Conservation (phyloP, 1,140 invertebrate genomes). For the Bradysia coprophila region DNA sequence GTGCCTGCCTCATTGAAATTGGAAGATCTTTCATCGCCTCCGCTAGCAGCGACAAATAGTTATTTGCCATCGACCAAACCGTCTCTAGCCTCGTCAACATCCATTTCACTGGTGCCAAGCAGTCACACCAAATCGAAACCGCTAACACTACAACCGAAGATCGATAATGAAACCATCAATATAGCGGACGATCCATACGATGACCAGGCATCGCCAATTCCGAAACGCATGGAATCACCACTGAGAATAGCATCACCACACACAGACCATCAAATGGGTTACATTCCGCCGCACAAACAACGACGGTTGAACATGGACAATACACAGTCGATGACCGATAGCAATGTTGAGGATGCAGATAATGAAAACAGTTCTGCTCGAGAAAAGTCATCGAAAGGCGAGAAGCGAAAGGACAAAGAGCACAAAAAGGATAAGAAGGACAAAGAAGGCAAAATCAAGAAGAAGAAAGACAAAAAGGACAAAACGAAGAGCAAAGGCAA, state of each 20-base stretch:
- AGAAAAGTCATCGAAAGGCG: slow-evolving; percentile 29
- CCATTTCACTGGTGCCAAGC: slow-evolving; percentile 1
- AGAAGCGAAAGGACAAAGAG: slow-evolving; percentile 44
- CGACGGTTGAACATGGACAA: slow-evolving; percentile 22
- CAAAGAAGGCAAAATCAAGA: slow-evolving; percentile 46
- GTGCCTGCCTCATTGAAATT: slow-evolving; percentile 14
- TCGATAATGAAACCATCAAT: too few species aligned
- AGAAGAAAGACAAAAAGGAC: slow-evolving; percentile 61
- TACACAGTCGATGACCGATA: neutral
- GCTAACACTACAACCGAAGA: neutral
- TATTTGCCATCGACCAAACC: slow-evolving; percentile 13
- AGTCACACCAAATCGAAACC: slow-evolving; percentile 2
- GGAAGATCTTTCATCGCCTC: slow-evolving; percentile 2
- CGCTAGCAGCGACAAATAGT: slow-evolving; percentile 7
- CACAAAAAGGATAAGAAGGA: slow-evolving; percentile 52
- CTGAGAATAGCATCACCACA: neutral
- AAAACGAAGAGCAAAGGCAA: slow-evolving; percentile 37
- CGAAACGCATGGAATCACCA: too few species aligned
- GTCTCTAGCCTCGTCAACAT: slow-evolving; percentile 7
- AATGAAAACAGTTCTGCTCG: slow-evolving; percentile 16
- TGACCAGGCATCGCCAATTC: too few species aligned
- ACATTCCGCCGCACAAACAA: too few species aligned
- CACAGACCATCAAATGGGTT: neutral
- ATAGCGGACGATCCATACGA: too few species aligned
- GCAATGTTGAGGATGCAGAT: neutral